Evolutionary conservation across 2,113 vertebrate species (phyloP), one percentile per base, ranked within the genome.

Genomic region (Chaenocephalus aceratus): DNA sequence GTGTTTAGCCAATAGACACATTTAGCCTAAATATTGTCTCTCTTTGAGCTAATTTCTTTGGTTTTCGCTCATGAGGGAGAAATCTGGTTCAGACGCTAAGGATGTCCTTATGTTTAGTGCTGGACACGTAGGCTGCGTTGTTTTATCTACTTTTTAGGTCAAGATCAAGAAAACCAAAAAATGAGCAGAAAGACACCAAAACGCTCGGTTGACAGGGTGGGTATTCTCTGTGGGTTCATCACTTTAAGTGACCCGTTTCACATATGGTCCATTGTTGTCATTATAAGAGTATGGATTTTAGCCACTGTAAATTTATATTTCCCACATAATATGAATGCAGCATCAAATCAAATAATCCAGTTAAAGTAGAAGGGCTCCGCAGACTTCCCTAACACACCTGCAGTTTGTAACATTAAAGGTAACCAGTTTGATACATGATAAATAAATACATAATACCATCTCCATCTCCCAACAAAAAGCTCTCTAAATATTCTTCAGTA

Each of bases 371-470:
- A 7, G 2, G 15, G 65, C 4, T 52, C 66, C 49, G 8, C 53
- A 59, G 9, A 68, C 6, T 41, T 8, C 6, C 14, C 9, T 18
- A 77, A 60, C 4, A 52, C 1, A 52, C 10, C 21, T 34, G 16
- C 34, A 10, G 69, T 30, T 65, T 52, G 5, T 41, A 41, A 41
- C 5, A 41, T 7, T 41, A 41, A 6, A 41, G 36, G 36, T 70
- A 56, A 72, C 23, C 13, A 41, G 16, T 48, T 48, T 77, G 53
- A 82, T 51, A 66, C 16, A 76, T 62, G 70, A 72, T 71, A 72
- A 73, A 76, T 68, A 64, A 72, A 79, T 59, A 60, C 34, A 80
- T 52, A 15, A 49, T 53, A 16, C 0, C 49, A 48, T 76, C 34
- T 36, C 52, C 15, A 58, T 49, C 63, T n/a, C 49, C 46, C 26